Evolutionary conservation across 1,140 invertebrate species (phyloP), one percentile per base, ranked within the genome.

Genomic region (Ephestia elutella): DNA sequence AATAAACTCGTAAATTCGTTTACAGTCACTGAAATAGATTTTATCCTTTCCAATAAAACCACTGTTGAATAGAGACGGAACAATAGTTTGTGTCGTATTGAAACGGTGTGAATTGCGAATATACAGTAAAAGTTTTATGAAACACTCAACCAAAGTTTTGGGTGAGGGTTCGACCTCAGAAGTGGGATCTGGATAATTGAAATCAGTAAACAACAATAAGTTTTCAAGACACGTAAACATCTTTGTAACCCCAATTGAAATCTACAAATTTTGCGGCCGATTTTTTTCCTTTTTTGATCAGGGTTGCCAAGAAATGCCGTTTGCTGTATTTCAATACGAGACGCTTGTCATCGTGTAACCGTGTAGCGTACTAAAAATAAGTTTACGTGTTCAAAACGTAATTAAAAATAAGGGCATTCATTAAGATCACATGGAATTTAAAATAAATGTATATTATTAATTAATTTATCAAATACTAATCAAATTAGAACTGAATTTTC

Each of bases 221-320:
- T 54, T 66, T 66, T 56, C 58, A 20, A 54, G 51, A 60, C 56
- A 60, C 55, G 58, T 63, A 18, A 32, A 17, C 28, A 8, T 35
- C 54, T 55, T 30, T 49, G 54, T 50, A 49, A 63, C 32, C 38
- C 57, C 13, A 48, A 49, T 51, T 54, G 30, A 49, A 54, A 54
- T 53, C 21, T 35, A 21, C 56, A 55, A 56, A 55, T 60, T 60
- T 58, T 49, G 51, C 30, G 48, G 53, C 30, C 32, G 51, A 55
- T 58, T 65, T 51, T 65, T 61, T 44, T 44, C 54, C 28, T 55
- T 51, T 54, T 60, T 64, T 32, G 57, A 64, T 58, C 20, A 57
- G 44, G 59, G 53, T 19, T 58, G 51, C 56, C 32, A 35, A n/a
- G n/a, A n/a, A n/a, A n/a, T n/a, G n/a, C n/a, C n/a, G n/a, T n/a